Evolutionary conservation across 2,797 vertebrate species (phyloP).

Genomic region (Cuculus canorus): DNA sequence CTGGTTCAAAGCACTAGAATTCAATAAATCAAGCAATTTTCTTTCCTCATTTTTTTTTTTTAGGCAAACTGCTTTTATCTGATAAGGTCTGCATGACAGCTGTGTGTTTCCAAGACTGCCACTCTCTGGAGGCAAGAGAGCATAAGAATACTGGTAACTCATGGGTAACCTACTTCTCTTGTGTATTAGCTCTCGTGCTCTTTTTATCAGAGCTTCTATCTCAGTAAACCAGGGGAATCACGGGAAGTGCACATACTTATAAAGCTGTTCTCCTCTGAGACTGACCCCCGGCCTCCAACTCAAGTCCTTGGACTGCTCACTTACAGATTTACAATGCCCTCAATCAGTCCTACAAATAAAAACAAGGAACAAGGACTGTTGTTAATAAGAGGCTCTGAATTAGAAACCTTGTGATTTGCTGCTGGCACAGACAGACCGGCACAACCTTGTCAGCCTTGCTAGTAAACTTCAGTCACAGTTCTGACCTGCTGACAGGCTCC

Average conservation of each 20-base stretch:
- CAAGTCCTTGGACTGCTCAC: slow-evolving; percentile 23
- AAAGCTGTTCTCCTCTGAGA: not conserved
- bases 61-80: slow-evolving; percentile 35
- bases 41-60: not conserved
- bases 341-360: slow-evolving; percentile 40
- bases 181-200: not conserved
- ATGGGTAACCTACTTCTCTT: not conserved
- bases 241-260: not conserved
- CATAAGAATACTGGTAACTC: not conserved
- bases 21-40: slow-evolving; percentile 38
- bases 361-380: not conserved
- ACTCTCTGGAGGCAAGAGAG: slow-evolving; percentile 18
- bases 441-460: slow-evolving; percentile 38
- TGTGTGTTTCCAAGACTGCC: not conserved
- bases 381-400: slow-evolving; percentile 25
- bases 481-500: slow-evolving; percentile 44
- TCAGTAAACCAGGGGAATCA: slow-evolving; percentile 12
- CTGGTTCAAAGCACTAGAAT: slow-evolving; percentile 20
- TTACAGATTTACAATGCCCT: slow-evolving; percentile 36
- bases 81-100: not conserved
- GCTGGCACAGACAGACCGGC: not conserved
- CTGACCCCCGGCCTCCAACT: not conserved
- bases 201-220: not conserved
- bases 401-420: slow-evolving; percentile 28
- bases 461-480: slow-evolving; percentile 30